Conservation (phyloP, 2,888 invertebrate species). For the Caradrina clavipalpis region DNA sequence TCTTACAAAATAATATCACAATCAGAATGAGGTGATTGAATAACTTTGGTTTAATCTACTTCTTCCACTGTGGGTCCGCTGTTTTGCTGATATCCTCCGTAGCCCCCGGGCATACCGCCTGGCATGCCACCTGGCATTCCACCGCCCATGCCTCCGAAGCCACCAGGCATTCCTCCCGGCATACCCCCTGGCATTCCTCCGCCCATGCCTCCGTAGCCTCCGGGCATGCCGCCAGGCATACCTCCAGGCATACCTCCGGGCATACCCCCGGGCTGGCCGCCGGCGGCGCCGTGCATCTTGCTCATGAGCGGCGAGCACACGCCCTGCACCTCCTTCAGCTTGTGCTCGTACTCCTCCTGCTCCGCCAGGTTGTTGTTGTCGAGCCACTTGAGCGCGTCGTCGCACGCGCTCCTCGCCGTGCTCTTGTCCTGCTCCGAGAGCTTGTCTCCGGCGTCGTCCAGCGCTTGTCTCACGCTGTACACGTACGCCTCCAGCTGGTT, state of each 20-base stretch:
- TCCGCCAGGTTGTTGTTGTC: conserved; percentile 93
- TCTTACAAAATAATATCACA: conserved; percentile 43
- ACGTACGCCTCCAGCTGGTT: conserved; percentile 94
- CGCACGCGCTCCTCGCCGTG: conserved; percentile 86
- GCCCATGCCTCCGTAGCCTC: conserved; percentile 31
- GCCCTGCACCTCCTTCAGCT: conserved; percentile 91
- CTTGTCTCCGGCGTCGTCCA: conserved; percentile 91
- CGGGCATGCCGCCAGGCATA: conserved; percentile 12
- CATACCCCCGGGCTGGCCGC: conserved; percentile 69
- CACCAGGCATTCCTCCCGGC: conserved; percentile 54
- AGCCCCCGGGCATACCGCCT: conserved; percentile 8
- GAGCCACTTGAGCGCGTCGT: conserved; percentile 93
- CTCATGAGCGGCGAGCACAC: conserved; percentile 91
- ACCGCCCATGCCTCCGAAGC: conserved; percentile 18
- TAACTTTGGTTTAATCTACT: conserved; percentile 72
- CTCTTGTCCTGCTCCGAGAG: conserved; percentile 92
- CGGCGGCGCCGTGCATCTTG: conserved; percentile 90
- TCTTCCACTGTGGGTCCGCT: conserved; percentile 81
- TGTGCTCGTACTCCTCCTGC: conserved; percentile 92
- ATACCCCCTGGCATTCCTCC: conserved; percentile 39
- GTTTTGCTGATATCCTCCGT: conserved; percentile 55
- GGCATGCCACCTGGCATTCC: conserved; percentile 7
- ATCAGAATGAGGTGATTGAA: not conserved
- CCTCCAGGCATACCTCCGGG: conserved; percentile 54
- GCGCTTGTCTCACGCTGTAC: conserved; percentile 93